Percentiles rank a stretch among this genome's conserved stretches.
Conservation (phyloP, 2,113 vertebrate genomes). For the Anseranas semipalmata region DNA sequence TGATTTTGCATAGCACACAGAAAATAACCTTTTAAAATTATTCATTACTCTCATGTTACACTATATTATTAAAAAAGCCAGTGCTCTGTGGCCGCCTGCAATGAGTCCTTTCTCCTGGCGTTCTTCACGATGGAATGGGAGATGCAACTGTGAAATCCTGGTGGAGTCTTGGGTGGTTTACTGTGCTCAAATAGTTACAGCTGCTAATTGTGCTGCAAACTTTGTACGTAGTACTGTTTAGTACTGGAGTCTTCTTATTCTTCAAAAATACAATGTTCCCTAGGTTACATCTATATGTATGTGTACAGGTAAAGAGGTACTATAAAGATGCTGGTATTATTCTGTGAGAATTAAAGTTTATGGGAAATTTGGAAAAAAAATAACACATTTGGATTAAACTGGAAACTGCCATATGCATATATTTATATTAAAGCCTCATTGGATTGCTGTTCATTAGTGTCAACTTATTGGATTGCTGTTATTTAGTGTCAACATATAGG, state of each 20-base stretch:
- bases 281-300: accelerated
- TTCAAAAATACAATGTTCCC: neutral
- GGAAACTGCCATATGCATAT: neutral
- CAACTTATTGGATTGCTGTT: neutral
- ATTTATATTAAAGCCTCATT: neutral
- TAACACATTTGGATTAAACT: neutral
- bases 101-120: neutral
- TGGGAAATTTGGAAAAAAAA: neutral
- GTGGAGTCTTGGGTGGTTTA: neutral
- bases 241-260: neutral
- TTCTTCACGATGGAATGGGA: neutral
- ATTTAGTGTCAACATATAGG: neutral
- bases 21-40: neutral
- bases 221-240: neutral
- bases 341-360: neutral
- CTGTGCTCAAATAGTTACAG: neutral
- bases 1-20: neutral
- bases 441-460: neutral
- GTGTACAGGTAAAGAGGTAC: neutral
- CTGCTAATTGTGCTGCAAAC: neutral
- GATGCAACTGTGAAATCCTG: neutral
- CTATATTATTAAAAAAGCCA: neutral
- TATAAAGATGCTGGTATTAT: neutral
- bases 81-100: neutral
- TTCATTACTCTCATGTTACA: neutral